Conservation (phyloP, 2,113 vertebrate genomes). For the Sakesphorus luctuosus region DNA sequence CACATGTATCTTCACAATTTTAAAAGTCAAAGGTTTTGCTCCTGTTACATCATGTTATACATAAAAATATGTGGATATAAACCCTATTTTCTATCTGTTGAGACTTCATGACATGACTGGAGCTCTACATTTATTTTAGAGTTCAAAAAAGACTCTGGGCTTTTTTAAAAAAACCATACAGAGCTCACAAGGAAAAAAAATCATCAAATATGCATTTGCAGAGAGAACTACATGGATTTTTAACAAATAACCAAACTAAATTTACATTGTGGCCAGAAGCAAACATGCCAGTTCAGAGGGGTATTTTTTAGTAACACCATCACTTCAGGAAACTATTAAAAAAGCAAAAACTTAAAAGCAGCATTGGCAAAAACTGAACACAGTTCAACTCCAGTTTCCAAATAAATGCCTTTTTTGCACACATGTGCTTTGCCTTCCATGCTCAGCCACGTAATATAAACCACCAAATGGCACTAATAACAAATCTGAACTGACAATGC, state of each 20-base stretch:
- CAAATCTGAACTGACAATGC: not conserved
- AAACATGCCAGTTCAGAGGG: not conserved
- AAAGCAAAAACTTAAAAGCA: not conserved
- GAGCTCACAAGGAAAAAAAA: not conserved
- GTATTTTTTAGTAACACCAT: not conserved
- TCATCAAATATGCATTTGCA: not conserved
- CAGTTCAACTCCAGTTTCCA: not conserved
- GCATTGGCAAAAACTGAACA: not conserved
- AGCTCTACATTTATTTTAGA: not conserved
- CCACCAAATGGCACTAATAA: not conserved
- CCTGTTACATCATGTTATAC: not conserved
- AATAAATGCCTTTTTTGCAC: not conserved
- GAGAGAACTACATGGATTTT: not conserved
- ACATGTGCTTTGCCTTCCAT: not conserved
- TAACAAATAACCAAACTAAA: constrained; percentile 24
- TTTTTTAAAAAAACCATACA: not conserved
- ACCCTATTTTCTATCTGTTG: not conserved
- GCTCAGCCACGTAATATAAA: constrained; percentile 5
- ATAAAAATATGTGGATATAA: not conserved
- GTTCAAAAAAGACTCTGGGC: not conserved
- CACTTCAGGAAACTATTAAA: constrained; percentile 15
- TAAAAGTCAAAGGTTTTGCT: not conserved
- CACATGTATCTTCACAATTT: not conserved
- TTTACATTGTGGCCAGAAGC: constrained; percentile 14
- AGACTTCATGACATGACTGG: not conserved